These are phyloP conservation scores for Tachysurus vachellii DNA, from an alignment of 2,113 vertebrate species.

Conservation along the genomic window DNA sequence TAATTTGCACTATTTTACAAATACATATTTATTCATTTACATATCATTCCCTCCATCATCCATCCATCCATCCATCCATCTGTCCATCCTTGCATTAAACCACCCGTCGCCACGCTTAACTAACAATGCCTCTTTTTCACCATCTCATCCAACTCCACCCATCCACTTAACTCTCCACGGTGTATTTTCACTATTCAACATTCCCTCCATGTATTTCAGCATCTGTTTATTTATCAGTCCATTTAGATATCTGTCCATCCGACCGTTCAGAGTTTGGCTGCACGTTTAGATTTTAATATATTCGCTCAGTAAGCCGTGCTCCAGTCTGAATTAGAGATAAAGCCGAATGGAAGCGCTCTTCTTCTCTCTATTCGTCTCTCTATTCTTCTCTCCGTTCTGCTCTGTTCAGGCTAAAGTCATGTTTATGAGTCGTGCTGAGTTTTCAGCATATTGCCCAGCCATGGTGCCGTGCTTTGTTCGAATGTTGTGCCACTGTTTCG, in stretches of 20 bases:
- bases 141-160: not conserved
- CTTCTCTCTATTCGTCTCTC: slow-evolving; percentile 5
- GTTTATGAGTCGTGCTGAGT: slow-evolving; percentile 34
- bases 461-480: slow-evolving; percentile 11
- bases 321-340: not conserved
- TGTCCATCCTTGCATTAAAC: not conserved
- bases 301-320: slow-evolving; percentile 14
- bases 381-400: slow-evolving; percentile 3
- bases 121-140: not conserved
- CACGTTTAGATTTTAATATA: slow-evolving; percentile 11
- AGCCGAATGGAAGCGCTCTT: not conserved
- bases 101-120: not conserved
- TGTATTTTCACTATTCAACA: not conserved
- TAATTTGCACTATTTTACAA: not conserved
- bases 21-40: too few relatives aligned
- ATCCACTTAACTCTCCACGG: not conserved
- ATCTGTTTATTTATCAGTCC: slow-evolving; percentile 23
- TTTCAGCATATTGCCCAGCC: slow-evolving; percentile 42
- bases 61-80: not conserved
- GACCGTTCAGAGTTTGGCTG: not conserved
- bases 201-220: not conserved
- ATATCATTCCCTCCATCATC: too few relatives aligned
- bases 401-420: slow-evolving; percentile 8
- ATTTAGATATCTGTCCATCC: slow-evolving; percentile 18
- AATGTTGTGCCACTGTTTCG: slow-evolving; percentile 31